Percentiles rank a stretch among this genome's conserved stretches.
phyloP scores from a whole-genome alignment of 2,888 invertebrate species.

The Acanthosepion pharaonis region DNA sequence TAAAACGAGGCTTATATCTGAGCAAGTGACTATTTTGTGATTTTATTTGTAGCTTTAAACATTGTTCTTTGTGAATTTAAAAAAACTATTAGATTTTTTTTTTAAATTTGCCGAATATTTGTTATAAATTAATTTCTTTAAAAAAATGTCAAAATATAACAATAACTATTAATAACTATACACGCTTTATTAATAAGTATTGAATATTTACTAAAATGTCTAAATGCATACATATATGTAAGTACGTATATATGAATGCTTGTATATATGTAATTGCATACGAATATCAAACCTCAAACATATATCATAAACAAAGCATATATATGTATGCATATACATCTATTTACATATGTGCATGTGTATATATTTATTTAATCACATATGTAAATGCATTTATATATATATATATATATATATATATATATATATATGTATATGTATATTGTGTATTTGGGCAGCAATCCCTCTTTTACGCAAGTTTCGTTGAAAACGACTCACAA shows the following conservation, averaged over 20 bases:
- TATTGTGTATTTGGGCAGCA: no score
- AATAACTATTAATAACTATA: background rate
- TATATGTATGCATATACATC: background rate
- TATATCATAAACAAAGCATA: background rate
- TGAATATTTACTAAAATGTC: background rate
- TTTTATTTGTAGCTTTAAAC: background rate
- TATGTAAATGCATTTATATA: background rate
- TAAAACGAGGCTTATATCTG: slow-evolving; percentile 44
- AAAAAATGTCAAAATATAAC: background rate
- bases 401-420: background rate
- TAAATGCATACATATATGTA: background rate
- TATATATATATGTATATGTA: background rate
- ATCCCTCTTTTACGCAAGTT: no score
- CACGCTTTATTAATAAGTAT: background rate
- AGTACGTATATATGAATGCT: background rate
- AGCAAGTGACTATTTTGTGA: slow-evolving; percentile 44
- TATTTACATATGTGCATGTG: background rate
- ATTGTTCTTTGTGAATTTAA: background rate
- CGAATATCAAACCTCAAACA: background rate
- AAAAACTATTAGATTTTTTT: background rate
- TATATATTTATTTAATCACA: background rate
- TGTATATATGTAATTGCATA: background rate
- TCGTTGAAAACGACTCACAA: no score
- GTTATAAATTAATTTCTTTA: background rate
- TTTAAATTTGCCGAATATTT: background rate